phyloP scores from a whole-genome alignment of 2,888 invertebrate genomes.

The Volucella inanis region DNA sequence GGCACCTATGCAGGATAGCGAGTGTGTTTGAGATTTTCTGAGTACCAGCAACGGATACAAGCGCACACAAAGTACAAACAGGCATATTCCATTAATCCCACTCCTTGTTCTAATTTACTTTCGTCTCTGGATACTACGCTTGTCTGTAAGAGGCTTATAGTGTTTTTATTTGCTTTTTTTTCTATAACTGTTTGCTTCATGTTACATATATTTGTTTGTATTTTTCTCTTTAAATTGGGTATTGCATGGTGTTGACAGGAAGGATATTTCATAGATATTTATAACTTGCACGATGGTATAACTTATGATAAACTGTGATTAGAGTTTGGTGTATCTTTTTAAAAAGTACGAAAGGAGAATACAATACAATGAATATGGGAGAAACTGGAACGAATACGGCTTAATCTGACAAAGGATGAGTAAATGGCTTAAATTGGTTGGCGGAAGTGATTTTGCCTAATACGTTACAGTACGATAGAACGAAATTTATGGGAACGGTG shows the following conservation, averaged over 20 bases:
- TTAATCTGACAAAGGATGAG: conserved; percentile 8
- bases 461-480: conserved; percentile 18
- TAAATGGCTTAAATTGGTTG: conserved; percentile 26
- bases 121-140: not conserved
- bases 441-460: conserved; percentile 28
- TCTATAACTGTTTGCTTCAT: not conserved
- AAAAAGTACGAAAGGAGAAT: not conserved
- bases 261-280: conserved; percentile 56
- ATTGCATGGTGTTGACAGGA: conserved; percentile 61
- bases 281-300: conserved; percentile 69
- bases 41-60: conserved; percentile 20
- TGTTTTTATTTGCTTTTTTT: conserved; percentile 35
- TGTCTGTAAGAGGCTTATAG: conserved; percentile 55
- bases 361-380: too few species aligned
- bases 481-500: not conserved
- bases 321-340: conserved; percentile 43
- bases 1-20: not conserved
- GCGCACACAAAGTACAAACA: conserved; percentile 59
- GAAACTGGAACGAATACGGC: too few species aligned
- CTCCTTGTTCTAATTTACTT: conserved; percentile 32
- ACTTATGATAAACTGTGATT: conserved; percentile 73
- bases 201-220: not conserved
- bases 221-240: conserved; percentile 28
- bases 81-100: conserved; percentile 64
- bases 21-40: not conserved